These are phyloP conservation scores for Protobothrops flavoviridis DNA, from an alignment of 2,113 vertebrate genomes.

Conservation along the genomic window DNA sequence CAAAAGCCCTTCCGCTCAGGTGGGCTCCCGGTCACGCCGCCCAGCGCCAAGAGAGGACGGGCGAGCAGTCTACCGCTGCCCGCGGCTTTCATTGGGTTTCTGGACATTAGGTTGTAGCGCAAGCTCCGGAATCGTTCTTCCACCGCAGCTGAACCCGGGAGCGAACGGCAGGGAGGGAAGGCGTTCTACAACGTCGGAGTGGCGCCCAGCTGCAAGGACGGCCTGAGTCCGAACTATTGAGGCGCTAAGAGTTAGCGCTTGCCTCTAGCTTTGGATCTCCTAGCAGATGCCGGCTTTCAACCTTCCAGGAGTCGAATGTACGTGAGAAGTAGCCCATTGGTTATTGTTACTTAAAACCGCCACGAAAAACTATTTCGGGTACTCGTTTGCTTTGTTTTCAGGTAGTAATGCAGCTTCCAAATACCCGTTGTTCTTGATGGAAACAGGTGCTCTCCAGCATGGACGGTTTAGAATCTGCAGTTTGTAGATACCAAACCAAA, in stretches of 20 bases:
- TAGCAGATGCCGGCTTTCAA: not conserved
- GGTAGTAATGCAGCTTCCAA: not conserved
- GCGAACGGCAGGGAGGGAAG: not conserved
- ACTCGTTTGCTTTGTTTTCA: no score
- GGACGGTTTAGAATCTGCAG: not conserved
- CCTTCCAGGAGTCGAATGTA: not conserved
- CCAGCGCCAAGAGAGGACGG: not conserved
- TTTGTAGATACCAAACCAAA: not conserved
- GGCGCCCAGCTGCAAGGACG: not conserved
- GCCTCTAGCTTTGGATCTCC: not conserved
- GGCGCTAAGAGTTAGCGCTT: not conserved
- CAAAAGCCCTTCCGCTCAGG: not conserved
- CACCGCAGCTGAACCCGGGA: not conserved
- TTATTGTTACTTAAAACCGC: not conserved
- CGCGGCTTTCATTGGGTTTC: not conserved
- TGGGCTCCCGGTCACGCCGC: not conserved
- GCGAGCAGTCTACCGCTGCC: not conserved
- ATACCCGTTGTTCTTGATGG: not conserved
- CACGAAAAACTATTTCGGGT: not conserved
- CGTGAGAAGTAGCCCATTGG: not conserved
- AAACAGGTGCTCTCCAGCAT: not conserved
- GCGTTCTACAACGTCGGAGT: not conserved
- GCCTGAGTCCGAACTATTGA: not conserved
- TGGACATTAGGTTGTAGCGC: not conserved
- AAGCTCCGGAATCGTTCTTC: not conserved